phyloP scores from a whole-genome alignment of 2,888 invertebrate species.

The Alloplasta piceator region DNA sequence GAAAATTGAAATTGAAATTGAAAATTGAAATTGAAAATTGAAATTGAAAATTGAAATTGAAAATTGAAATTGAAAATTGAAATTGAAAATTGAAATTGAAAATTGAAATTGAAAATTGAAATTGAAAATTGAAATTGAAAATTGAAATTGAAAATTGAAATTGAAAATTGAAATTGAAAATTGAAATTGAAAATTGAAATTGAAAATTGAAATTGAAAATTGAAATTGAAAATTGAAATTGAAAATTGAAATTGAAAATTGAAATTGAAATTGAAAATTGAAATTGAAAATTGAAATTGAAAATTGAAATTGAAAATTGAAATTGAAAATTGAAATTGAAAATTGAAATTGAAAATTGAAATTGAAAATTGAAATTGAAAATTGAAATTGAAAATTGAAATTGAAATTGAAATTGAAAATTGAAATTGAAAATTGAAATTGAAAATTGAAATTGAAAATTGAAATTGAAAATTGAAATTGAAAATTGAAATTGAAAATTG shows the following conservation, averaged over 20 bases:
- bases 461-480: slow-evolving; percentile 7
- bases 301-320: slow-evolving; percentile 1
- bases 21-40: not conserved
- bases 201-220: slow-evolving; percentile 38
- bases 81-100: not conserved
- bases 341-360: slow-evolving; percentile 38
- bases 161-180: slow-evolving; percentile 1
- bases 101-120: slow-evolving; percentile 6
- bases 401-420: too few species aligned
- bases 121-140: too few species aligned
- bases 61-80: slow-evolving; percentile 36
- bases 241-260: slow-evolving; percentile 3
- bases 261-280: not conserved
- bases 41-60: slow-evolving; percentile 13
- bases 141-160: not conserved
- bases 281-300: not conserved
- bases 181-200: slow-evolving; percentile 10
- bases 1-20: not conserved
- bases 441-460: not conserved
- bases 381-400: slow-evolving; percentile 7
- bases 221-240: not conserved
- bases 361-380: not conserved
- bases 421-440: slow-evolving; percentile 2
- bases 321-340: slow-evolving; percentile 6
- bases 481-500: slow-evolving; percentile 39